phyloP scores from a whole-genome alignment of 53 echinoderm and acorn worm genomes.

The Echinarachnius parma region DNA sequence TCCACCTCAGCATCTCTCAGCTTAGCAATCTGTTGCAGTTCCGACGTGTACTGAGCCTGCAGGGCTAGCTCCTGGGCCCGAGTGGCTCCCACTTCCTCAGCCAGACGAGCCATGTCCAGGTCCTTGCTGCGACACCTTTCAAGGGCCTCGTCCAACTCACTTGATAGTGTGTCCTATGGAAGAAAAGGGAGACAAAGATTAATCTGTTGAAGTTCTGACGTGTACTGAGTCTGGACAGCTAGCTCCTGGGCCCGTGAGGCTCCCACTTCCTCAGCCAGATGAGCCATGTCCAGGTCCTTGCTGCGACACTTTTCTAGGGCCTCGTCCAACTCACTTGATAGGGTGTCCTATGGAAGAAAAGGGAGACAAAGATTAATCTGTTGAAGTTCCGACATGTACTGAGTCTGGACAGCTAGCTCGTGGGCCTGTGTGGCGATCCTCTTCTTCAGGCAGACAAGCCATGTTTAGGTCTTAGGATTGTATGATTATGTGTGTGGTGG shows the following conservation, averaged over 20 bases:
- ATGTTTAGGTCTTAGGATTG: no score
- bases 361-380: no score
- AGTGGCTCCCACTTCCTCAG: constrained; percentile 72
- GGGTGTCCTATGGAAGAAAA: constrained; percentile 53
- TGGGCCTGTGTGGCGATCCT: no score
- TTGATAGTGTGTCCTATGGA: no score
- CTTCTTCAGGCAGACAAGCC: no score
- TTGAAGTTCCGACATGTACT: no score
- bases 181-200: no score
- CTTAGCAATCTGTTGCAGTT: constrained; percentile 69
- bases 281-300: constrained; percentile 69
- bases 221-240: constrained; percentile 66
- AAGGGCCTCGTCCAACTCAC: constrained; percentile 76
- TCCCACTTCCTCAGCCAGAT: constrained; percentile 75
- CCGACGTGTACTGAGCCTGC: constrained; percentile 65
- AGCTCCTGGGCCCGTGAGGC: constrained; percentile 75
- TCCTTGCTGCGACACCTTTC: constrained; percentile 68
- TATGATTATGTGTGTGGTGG: no score
- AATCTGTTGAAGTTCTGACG: constrained; percentile 68
- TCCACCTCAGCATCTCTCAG: constrained; percentile 63
- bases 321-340: constrained; percentile 83
- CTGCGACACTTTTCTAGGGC: constrained; percentile 56
- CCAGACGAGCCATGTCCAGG: constrained; percentile 62
- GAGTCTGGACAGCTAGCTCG: no score
- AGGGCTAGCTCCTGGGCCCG: constrained; percentile 75